These are phyloP conservation scores for Gisinianus flammeolus DNA, from an alignment of 2,888 invertebrate species.

Conservation along the genomic window DNA sequence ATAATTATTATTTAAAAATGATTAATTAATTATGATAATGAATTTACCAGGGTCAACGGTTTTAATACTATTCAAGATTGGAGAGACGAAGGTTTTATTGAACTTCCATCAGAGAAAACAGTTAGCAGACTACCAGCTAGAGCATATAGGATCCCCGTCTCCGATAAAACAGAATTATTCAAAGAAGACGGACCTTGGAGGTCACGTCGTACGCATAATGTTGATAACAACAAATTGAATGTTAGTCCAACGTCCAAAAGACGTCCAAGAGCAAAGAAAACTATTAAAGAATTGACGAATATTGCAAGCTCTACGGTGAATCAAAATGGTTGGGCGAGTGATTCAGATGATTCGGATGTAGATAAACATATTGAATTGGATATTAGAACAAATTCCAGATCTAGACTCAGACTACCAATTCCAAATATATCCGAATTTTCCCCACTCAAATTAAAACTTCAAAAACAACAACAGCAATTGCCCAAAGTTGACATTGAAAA, in stretches of 20 bases:
- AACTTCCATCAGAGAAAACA: slow-evolving; percentile 4
- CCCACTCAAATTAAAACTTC: not conserved
- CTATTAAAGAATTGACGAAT: not conserved
- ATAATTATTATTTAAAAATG: too few species aligned
- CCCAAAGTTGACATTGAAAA: not conserved
- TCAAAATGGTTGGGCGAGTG: slow-evolving; percentile 35
- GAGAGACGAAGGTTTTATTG: slow-evolving; percentile 38
- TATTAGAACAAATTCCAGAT: too few species aligned
- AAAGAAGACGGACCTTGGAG: not conserved
- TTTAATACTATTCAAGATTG: slow-evolving; percentile 38
- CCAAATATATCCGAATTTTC: not conserved
- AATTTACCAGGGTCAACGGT: slow-evolving; percentile 35
- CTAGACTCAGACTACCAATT: too few species aligned
- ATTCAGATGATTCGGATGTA: not conserved
- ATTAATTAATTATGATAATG: too few species aligned
- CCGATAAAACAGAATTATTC: not conserved
- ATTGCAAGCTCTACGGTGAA: not conserved
- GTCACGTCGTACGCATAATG: not conserved
- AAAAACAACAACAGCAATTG: not conserved
- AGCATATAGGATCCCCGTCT: not conserved
- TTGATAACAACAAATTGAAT: not conserved
- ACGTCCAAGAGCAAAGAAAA: not conserved
- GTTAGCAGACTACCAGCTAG: slow-evolving; percentile 1
- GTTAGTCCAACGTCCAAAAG: not conserved
- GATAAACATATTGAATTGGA: too few species aligned